Base-by-base conservation (phyloP, 2,797 vertebrate genomes). In the Acrocephalus scirpaceus region DNA sequence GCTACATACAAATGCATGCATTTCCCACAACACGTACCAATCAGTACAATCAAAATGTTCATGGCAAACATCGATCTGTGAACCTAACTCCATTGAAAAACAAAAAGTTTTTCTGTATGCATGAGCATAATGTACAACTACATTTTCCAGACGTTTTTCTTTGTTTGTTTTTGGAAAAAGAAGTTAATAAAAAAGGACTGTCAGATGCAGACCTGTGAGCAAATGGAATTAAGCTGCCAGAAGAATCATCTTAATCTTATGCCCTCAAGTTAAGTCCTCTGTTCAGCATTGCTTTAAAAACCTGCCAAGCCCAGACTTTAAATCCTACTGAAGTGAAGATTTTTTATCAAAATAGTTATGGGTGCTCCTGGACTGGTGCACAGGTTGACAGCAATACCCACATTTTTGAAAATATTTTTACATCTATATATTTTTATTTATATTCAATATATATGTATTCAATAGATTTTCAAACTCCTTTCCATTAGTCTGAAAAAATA, bases 51-150 rank as follows among this genome's bases (percentile, higher is more conserved):
- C 21, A 67, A 70, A 91, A 64, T 29, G 4, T 42, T 86, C 36
- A 38, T 32, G 34, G 50, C 29, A 78, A 83, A 57, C 9, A 2
- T 54, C 0, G 0, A 56, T 70, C 58, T 78, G 11, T 56, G 29
- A 90, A 77, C 21, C 17, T 34, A 22, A 57, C 27, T 25, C 54
- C 22, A 64, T 0, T 19, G 12, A 72, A 72, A 86, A 34, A 32
- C 50, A 2, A 66, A 57, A 77, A 73, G 3, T 27, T 44, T 80
- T 58, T 12, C 29, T 84, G 8, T 66, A 36, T 42, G 19, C 4
- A 88, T 0, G 0, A 91, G 2, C 11, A 75, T 48, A 0, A 3
- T 0, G 0, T 40, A 30, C 11, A 90, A 80, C 19, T 23, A 25
- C 15, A 5, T 16, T 82, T 84, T 86, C 13, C 36, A 51, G 34